phyloP scores from a whole-genome alignment of 1,140 invertebrate species.

The Procambarus clarkii region DNA sequence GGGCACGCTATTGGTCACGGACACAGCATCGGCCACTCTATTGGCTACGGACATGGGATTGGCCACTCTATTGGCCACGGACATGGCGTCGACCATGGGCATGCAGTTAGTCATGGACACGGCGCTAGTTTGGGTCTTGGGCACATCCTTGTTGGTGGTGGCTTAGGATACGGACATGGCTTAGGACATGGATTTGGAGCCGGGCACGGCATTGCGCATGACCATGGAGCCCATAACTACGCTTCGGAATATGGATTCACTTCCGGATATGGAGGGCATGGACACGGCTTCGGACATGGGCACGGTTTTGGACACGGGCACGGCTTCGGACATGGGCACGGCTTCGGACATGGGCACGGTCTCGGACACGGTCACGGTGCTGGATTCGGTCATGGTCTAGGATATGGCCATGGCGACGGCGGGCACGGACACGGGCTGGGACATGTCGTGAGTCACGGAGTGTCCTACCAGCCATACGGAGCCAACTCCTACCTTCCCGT shows the following conservation, averaged over 20 bases:
- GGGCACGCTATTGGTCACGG: not conserved
- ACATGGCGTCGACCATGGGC: not conserved
- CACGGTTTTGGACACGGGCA: not conserved
- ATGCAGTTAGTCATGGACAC: not conserved
- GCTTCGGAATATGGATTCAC: not conserved
- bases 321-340: not conserved
- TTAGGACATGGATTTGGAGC: not conserved
- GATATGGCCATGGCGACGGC: constrained; percentile 9
- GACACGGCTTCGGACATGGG: not conserved
- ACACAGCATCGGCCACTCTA: not conserved
- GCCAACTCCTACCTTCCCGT: not conserved
- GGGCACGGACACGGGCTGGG: not conserved
- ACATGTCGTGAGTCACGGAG: not conserved
- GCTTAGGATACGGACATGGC: not conserved
- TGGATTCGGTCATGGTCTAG: constrained; percentile 11
- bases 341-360: not conserved
- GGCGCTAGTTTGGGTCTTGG: not conserved
- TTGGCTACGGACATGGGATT: not conserved
- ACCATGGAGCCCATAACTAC: not conserved
- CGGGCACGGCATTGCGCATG: not conserved
- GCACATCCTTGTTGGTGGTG: not conserved
- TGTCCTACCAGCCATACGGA: not conserved
- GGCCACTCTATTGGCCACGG: not conserved
- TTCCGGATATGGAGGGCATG: not conserved
- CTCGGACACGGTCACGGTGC: not conserved